Evolutionary conservation across 53 echinoderm and acorn worm genomes (phyloP).

Genomic region (Antedon mediterranea): DNA sequence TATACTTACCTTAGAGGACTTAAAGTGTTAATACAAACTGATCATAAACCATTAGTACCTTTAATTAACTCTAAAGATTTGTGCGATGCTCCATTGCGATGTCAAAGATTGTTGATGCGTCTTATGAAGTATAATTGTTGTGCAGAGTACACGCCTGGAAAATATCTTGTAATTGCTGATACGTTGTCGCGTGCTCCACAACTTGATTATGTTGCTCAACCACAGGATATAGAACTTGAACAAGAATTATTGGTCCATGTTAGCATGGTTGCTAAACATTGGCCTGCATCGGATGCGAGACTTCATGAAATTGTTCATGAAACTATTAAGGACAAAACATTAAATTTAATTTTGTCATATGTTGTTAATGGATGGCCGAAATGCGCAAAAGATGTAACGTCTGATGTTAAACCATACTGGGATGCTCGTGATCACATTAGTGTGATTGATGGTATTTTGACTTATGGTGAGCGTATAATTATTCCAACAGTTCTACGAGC

Average conservation of each 20-base stretch:
- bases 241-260: slow-evolving; percentile 18
- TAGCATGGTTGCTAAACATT: slow-evolving; percentile 7
- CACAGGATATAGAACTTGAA: background rate
- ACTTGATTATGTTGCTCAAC: background rate
- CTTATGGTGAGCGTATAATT: slow-evolving; percentile 10
- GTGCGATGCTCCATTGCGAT: slow-evolving; percentile 12
- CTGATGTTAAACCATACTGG: slow-evolving; percentile 7
- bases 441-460: slow-evolving; percentile 4
- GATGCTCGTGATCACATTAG: slow-evolving; percentile 4
- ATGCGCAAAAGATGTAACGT: slow-evolving; percentile 10
- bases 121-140: slow-evolving; percentile 14
- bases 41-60: slow-evolving; percentile 6
- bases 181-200: slow-evolving; percentile 5
- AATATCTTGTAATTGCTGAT: slow-evolving; percentile 8
- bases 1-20: slow-evolving; percentile 10
- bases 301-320: slow-evolving; percentile 6
- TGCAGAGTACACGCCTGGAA: slow-evolving; percentile 7
- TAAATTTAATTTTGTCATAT: slow-evolving; percentile 1
- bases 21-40: background rate
- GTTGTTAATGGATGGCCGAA: slow-evolving; percentile 12
- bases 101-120: background rate
- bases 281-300: slow-evolving; percentile 10
- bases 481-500: background rate
- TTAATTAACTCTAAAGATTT: slow-evolving; percentile 10
- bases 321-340: slow-evolving; percentile 1